These are phyloP conservation scores for Corythornis vintsioides DNA, from an alignment of 2,113 vertebrate species.

Conservation along the genomic window DNA sequence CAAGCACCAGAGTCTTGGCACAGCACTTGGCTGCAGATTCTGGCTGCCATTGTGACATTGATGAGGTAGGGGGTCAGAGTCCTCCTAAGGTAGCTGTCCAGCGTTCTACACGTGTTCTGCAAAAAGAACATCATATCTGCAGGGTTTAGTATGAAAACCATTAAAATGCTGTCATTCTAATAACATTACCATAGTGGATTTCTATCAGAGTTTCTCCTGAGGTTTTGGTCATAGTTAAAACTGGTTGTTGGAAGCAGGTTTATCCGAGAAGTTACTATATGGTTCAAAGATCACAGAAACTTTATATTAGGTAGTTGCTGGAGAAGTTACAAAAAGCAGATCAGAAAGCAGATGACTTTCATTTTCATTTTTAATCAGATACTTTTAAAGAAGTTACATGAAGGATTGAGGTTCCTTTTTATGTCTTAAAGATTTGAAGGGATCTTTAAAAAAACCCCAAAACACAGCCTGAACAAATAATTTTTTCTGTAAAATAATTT, in stretches of 20 bases:
- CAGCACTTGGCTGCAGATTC: slow-evolving; percentile 82
- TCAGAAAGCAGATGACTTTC: neutral
- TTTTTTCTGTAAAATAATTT: neutral
- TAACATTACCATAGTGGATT: neutral
- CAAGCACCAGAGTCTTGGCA: slow-evolving; percentile 84
- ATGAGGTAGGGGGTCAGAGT: slow-evolving; percentile 85
- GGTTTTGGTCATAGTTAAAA: neutral
- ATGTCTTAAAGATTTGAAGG: neutral
- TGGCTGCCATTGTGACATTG: slow-evolving; percentile 87
- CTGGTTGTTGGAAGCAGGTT: neutral
- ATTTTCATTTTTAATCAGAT: neutral
- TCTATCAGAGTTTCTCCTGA: neutral
- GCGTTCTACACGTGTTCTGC: slow-evolving; percentile 75
- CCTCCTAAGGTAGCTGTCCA: slow-evolving; percentile 74
- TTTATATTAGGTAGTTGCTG: neutral
- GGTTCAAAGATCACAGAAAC: neutral
- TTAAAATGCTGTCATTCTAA: neutral
- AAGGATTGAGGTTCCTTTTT: neutral
- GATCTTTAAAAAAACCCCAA: neutral
- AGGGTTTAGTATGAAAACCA: neutral
- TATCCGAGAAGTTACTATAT: neutral
- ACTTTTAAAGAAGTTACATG: neutral
- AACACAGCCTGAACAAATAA: neutral
- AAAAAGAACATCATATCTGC: slow-evolving; percentile 3
- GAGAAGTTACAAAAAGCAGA: neutral